Evolutionary conservation across 2,888 invertebrate species (phyloP), one percentile per base, ranked within the genome.

Genomic region (Leucophenga maculata): DNA sequence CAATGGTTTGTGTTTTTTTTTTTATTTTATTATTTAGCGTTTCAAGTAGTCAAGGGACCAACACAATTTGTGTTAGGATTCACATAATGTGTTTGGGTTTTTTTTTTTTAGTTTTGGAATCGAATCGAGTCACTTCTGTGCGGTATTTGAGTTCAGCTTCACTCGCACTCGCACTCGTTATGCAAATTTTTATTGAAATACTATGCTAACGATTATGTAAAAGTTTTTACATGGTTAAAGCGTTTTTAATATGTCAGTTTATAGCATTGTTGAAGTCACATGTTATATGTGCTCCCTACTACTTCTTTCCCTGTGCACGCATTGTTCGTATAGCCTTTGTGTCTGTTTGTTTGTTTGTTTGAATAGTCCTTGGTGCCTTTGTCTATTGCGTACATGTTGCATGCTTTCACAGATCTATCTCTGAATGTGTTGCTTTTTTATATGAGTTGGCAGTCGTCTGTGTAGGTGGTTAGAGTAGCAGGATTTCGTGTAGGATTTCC

Each of bases 141-240:
- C 26, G 26, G 2, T 26, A 26, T 4, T 54, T 54, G 16, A 54
- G 4, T 54, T 1, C 31, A 26, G 11, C 65, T 54, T 31, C 9
- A 13, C 13, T 46, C 16, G 65, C n/a, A n/a, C n/a, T n/a, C n/a
- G n/a, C n/a, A 57, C 70, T 71, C 77, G 82, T 78, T 80, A 77
- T 81, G 82, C 74, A 78, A 81, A 80, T 82, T 81, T 39, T 77
- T 78, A 81, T 80, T 78, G 80, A 81, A 80, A 79, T 75, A 77
- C 73, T 71, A 69, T 75, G 79, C 76, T 75, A 75, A 76, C 76
- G 78, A 76, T 80, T 81, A 78, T 78, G 77, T 79, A 78, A 76
- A 76, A 81, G 78, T 78, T 79, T 78, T 79, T 74, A 74, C 78
- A 70, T 72, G 74, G 74, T 77, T 79, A 74, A 78, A 72, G 70